These are phyloP conservation scores for Mus caroli DNA, from an alignment of 2,797 vertebrate genomes.

Conservation along the genomic window DNA sequence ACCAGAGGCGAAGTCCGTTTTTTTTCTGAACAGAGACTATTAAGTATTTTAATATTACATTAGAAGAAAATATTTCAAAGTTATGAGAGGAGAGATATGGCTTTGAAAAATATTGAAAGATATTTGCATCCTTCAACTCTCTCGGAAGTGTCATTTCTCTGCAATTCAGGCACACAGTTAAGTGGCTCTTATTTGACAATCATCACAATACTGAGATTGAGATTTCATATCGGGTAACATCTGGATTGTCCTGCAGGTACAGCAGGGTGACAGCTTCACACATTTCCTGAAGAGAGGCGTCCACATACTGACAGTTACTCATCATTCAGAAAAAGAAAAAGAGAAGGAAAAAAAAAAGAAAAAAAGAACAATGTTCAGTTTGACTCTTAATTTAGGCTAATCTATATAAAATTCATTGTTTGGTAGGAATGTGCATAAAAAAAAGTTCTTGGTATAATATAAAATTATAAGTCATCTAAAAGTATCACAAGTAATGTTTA, in stretches of 20 bases:
- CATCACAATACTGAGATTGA: constrained; percentile 49
- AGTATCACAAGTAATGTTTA: constrained; percentile 63
- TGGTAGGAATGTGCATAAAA: not conserved
- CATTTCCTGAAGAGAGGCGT: constrained; percentile 72
- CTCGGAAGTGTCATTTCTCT: constrained; percentile 58
- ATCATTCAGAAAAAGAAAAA: constrained; percentile 70
- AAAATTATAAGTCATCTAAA: constrained; percentile 57
- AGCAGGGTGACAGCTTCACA: constrained; percentile 83
- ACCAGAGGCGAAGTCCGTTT: not conserved
- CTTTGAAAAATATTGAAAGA: constrained; percentile 69
- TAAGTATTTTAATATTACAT: constrained; percentile 43
- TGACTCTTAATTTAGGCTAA: constrained; percentile 73
- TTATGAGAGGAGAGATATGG: not conserved
- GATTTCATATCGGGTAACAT: constrained; percentile 80
- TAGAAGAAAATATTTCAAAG: constrained; percentile 34
- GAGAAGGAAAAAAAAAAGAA: constrained; percentile 40
- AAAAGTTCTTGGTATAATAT: not conserved
- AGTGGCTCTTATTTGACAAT: constrained; percentile 75
- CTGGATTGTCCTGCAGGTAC: constrained; percentile 83
- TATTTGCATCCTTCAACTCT: constrained; percentile 47
- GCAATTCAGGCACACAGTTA: constrained; percentile 49
- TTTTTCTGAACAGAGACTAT: constrained; percentile 43
- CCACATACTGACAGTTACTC: constrained; percentile 80
- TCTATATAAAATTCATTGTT: constrained; percentile 69
- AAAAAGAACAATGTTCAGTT: constrained; percentile 46